phyloP scores from a whole-genome alignment of 2,113 vertebrate genomes.

The Hucho hucho region DNA sequence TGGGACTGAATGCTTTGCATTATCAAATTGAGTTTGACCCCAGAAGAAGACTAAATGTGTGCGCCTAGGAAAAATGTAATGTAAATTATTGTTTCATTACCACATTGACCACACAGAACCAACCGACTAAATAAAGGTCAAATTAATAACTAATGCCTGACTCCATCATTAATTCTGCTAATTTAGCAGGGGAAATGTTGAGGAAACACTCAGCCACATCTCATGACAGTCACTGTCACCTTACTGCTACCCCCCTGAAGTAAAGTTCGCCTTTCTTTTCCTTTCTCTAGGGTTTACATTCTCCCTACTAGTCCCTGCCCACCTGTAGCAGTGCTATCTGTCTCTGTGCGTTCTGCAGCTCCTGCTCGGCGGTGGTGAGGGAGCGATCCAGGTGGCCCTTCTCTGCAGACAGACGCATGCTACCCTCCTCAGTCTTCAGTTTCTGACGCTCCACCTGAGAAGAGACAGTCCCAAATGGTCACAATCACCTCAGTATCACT shows the following conservation, averaged over 20 bases:
- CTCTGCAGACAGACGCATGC: constrained; percentile 76
- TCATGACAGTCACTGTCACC: too few species aligned
- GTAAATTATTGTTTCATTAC: neutral
- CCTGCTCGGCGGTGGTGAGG: constrained; percentile 73
- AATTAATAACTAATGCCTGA: too few species aligned
- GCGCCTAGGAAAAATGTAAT: too few species aligned
- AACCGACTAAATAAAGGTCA: too few species aligned
- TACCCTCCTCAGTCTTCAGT: constrained; percentile 78
- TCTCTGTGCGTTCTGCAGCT: constrained; percentile 82
- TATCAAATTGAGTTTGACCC: too few species aligned
- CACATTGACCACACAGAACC: neutral
- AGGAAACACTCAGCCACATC: constrained; percentile 9
- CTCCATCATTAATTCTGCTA: too few species aligned
- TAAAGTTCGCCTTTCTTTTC: too few species aligned
- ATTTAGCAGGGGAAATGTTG: neutral
- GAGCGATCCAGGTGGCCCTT: constrained; percentile 79
- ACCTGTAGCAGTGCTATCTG: constrained; percentile 83
- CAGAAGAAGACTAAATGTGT: too few species aligned
- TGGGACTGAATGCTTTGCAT: too few species aligned
- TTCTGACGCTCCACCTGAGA: constrained; percentile 86
- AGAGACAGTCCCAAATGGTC: neutral
- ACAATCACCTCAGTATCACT: neutral
- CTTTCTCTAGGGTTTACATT: too few species aligned
- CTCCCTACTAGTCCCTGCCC: constrained; percentile 64
- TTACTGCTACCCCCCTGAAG: too few species aligned